Evolutionary conservation across 23 tunicate species (phyloP), one percentile per base, ranked within the genome.

Genomic region (Oikopleura vanhoeffeni): DNA sequence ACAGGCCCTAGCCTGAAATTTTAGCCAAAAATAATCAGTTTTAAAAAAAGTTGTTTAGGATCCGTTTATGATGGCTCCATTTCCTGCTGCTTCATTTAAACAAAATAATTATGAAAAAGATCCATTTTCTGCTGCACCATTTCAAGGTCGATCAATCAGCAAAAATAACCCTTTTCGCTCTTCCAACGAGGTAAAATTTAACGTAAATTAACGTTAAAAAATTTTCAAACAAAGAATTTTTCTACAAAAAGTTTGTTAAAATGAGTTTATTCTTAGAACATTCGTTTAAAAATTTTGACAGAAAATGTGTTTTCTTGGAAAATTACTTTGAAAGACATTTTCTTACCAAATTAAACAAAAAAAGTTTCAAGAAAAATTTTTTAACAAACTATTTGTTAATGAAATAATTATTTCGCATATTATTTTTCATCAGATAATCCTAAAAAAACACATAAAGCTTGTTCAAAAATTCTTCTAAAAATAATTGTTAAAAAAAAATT

Each of bases 61-160:
- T 71, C 79, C 79, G 35, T 71, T 71, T 30, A 13, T 30, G 79
- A 71, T 71, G 79, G 79, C 79, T 24, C 79, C 79, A 30, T 71
- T 71, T 71, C 79, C 79, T 18, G 79, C 79, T 24, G 79, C 79
- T 8, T 8, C 64, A 24, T 49, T 8, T 49, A 49, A 49, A 8
- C 64, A 49, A 24, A 24, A 13, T 24, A 49, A 49, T 24, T 49
- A 49, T 49, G 64, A 49, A 24, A 13, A 24, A 49, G 64, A 49
- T 49, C 64, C 64, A 24, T 49, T 49, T 49, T 8, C 13, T 24
- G 64, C 64, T 24, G 64, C 64, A 24, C 64, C 64, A 13, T 49
- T 49, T 24, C 64, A 49, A 49, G 24, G 64, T 24, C 64, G 64
- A 8, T 49, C 64, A 49, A 24, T 49, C 64, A 49, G 64, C 64